Percentiles rank a stretch among this genome's conserved stretches.
Conservation (phyloP, 2,797 vertebrate genomes). For the Gymnothorax javanicus region DNA sequence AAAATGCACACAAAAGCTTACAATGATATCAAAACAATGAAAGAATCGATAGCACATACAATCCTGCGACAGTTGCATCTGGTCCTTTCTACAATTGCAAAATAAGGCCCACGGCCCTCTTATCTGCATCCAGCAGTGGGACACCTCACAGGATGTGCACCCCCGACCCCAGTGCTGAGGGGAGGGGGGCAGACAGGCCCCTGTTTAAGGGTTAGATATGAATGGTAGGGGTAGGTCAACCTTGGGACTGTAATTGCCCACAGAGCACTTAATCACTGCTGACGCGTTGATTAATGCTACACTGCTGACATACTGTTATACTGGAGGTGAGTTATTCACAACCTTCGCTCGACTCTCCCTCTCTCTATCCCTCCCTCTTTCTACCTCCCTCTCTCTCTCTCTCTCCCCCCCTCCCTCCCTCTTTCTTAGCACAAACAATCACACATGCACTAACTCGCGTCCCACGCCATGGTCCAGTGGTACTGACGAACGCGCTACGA, state of each 20-base stretch:
- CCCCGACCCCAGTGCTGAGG: constrained; percentile 30
- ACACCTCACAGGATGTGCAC: constrained; percentile 56
- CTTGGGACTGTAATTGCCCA: constrained; percentile 46
- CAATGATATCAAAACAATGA: neutral
- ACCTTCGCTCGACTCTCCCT: neutral
- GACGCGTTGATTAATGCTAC: constrained; percentile 52
- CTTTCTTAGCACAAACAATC: neutral
- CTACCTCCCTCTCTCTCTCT: neutral
- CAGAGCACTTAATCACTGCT: constrained; percentile 32
- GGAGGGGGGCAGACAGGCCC: neutral
- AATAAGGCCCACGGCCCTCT: constrained; percentile 53
- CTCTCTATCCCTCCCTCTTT: too few relatives aligned
- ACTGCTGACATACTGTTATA: constrained; percentile 46
- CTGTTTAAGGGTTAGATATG: constrained; percentile 40
- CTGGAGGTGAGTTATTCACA: constrained; percentile 31
- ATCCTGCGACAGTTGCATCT: neutral
- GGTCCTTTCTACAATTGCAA: neutral
- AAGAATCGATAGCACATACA: neutral
- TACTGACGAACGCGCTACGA: neutral
- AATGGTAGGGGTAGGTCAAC: constrained; percentile 45
- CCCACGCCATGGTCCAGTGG: neutral
- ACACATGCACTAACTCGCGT: neutral
- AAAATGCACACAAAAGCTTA: neutral
- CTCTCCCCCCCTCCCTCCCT: neutral
- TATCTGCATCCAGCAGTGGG: constrained; percentile 62